Conservation (phyloP, 1,140 invertebrate species). For the Cydia amplana region DNA sequence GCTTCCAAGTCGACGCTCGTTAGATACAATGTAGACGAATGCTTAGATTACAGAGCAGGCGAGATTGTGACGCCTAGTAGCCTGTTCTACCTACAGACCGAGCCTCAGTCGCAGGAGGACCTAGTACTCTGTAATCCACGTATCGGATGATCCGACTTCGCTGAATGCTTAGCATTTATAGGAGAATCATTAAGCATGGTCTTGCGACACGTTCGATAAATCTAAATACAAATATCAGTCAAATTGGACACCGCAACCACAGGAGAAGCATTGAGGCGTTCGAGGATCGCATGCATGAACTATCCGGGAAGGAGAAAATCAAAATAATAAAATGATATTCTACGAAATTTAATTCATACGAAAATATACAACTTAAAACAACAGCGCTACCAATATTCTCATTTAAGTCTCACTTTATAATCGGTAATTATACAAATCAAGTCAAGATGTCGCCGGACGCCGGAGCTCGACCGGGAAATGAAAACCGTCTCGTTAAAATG, state of each 20-base stretch:
- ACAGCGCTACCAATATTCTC: conserved; percentile 18
- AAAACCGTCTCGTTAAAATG: conserved; percentile 18
- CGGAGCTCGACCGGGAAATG: not conserved
- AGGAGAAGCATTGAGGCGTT: conserved; percentile 6
- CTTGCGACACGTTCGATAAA: not conserved
- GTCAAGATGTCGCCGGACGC: not conserved
- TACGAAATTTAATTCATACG: conserved; percentile 28
- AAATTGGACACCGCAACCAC: conserved; percentile 12
- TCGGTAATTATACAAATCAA: conserved; percentile 25
- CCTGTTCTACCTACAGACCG: not conserved
- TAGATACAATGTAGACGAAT: conserved; percentile 14
- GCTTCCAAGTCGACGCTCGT: conserved; percentile 22
- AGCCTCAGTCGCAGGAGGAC: not conserved
- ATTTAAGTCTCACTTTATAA: conserved; percentile 6
- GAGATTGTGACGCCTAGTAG: conserved; percentile 1
- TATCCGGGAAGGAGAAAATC: conserved; percentile 13
- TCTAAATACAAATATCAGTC: not conserved
- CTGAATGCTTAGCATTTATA: not conserved
- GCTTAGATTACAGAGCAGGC: conserved; percentile 24
- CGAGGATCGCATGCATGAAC: conserved; percentile 25
- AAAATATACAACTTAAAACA: conserved; percentile 28
- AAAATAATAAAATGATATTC: conserved; percentile 22
- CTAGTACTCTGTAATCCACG: conserved; percentile 25
- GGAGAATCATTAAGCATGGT: not conserved
- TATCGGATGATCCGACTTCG: not conserved